phyloP scores from a whole-genome alignment of 2,113 vertebrate species.

The Archocentrus centrarchus region DNA sequence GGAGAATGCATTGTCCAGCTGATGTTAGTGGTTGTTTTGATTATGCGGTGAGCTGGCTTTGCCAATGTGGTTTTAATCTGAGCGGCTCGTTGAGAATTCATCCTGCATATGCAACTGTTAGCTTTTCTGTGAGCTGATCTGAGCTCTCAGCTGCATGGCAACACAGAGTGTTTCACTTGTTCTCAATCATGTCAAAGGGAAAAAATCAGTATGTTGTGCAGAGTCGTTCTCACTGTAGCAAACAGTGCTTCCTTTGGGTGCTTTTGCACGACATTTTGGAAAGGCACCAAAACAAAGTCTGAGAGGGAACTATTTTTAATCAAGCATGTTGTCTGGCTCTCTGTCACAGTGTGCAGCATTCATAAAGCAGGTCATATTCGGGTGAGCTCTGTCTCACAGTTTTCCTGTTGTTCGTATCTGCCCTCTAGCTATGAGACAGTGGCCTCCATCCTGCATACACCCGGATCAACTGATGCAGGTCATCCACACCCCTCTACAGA shows the following conservation, averaged over 20 bases:
- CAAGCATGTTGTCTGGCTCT: slow-evolving; percentile 51
- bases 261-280: slow-evolving; percentile 35
- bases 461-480: slow-evolving; percentile 38
- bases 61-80: background rate
- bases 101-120: background rate
- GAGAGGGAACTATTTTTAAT: slow-evolving; percentile 22
- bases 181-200: background rate
- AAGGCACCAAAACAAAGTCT: slow-evolving; percentile 67
- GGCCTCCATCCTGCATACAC: slow-evolving; percentile 57
- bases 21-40: background rate
- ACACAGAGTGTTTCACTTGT: background rate
- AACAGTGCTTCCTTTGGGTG: slow-evolving; percentile 27
- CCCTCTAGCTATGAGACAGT: slow-evolving; percentile 63
- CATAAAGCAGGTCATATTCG: slow-evolving; percentile 22
- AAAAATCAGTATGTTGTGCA: background rate
- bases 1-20: background rate
- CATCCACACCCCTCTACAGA: slow-evolving; percentile 21
- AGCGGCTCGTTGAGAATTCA: background rate
- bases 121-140: background rate
- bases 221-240: background rate
- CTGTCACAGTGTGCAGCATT: slow-evolving; percentile 3
- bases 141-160: slow-evolving; percentile 7
- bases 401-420: slow-evolving; percentile 61
- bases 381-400: slow-evolving; percentile 56
- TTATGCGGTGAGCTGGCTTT: slow-evolving; percentile 2